A percentile compares a stretch with the other conserved stretches of the same genome.
Conservation (phyloP, 2,888 invertebrate species). For the Emmelina monodactyla region DNA sequence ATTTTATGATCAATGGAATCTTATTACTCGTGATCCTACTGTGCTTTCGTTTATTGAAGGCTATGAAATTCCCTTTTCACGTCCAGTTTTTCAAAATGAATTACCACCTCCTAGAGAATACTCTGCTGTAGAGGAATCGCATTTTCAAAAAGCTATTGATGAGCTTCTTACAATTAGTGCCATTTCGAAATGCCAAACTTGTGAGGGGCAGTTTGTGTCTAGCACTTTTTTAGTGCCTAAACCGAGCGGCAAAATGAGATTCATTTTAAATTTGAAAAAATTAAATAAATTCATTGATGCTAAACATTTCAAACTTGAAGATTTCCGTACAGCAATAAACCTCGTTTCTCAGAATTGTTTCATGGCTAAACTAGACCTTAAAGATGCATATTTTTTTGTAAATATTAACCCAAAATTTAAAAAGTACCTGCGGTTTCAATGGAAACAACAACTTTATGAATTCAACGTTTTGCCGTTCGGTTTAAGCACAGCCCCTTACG, state of each 20-base stretch:
- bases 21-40: too few relatives aligned
- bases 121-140: too few relatives aligned
- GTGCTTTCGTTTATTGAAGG: too few relatives aligned
- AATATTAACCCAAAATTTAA: background rate
- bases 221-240: constrained; percentile 7
- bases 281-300: constrained; percentile 6
- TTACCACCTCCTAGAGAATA: too few relatives aligned
- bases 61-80: too few relatives aligned
- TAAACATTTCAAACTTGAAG: constrained; percentile 7
- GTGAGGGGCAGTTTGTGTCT: constrained; percentile 4
- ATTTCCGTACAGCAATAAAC: constrained; percentile 4
- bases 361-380: constrained; percentile 3
- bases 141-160: too few relatives aligned
- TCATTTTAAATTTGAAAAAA: constrained; percentile 7
- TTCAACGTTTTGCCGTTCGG: constrained; percentile 1
- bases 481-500: background rate
- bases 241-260: constrained; percentile 1
- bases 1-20: too few relatives aligned
- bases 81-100: too few relatives aligned
- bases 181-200: background rate
- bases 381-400: constrained; percentile 5
- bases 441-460: background rate
- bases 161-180: too few relatives aligned
- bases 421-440: constrained; percentile 4
- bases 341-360: background rate